These are phyloP conservation scores for Ophthalmolycus amberensis DNA, from an alignment of 2,113 vertebrate genomes.

Conservation along the genomic window DNA sequence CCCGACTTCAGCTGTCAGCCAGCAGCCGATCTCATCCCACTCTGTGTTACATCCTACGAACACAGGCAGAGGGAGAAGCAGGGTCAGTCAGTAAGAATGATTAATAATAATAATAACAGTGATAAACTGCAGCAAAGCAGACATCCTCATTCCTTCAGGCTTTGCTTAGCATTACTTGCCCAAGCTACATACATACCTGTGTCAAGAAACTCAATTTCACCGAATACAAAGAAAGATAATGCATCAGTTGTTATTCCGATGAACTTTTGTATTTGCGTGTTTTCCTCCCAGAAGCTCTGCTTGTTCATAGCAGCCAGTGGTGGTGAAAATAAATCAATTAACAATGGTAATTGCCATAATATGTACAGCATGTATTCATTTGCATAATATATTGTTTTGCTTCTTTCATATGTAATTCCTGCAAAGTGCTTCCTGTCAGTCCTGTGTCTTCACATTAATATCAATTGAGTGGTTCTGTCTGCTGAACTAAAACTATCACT, in stretches of 20 bases:
- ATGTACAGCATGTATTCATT: not conserved
- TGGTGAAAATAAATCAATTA: not conserved
- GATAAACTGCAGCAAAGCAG: not conserved
- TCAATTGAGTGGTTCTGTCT: constrained; percentile 11
- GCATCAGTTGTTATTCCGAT: not conserved
- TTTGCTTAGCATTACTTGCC: not conserved
- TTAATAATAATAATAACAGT: not conserved
- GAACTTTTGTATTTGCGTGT: not conserved
- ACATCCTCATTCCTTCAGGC: not conserved
- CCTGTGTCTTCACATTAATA: not conserved
- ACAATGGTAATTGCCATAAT: not conserved
- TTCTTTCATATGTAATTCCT: not conserved
- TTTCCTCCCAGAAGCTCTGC: not conserved
- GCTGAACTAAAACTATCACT: constrained; percentile 7
- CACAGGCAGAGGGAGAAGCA: not conserved
- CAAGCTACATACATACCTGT: not conserved
- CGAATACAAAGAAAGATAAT: not conserved
- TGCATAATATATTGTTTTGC: not conserved
- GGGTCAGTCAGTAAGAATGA: not conserved
- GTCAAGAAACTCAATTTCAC: constrained; percentile 5
- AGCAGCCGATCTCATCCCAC: constrained; percentile 84
- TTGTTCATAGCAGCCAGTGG: not conserved
- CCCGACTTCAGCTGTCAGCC: constrained; percentile 77
- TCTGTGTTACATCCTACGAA: constrained; percentile 79
- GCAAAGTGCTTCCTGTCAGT: not conserved